Base-by-base conservation (phyloP, 1,140 invertebrate species). In the Meloidogyne floridensis region DNA sequence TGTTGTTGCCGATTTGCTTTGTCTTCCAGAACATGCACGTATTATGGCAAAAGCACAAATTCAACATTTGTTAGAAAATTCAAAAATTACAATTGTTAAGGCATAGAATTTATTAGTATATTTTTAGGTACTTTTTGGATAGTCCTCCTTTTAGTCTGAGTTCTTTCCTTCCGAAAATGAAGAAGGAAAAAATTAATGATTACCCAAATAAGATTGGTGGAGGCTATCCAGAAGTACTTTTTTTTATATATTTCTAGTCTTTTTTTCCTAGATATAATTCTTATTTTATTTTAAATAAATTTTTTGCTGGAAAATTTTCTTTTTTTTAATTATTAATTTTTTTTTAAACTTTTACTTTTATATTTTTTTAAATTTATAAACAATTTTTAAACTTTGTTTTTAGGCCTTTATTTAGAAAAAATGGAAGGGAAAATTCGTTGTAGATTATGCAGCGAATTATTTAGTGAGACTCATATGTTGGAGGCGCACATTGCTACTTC, bases 11-110 rank as follows among this genome's bases (percentile, higher is more conserved):
- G 82, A 83, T 84, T 56, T 83, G 47, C 32, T 51, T 5, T 75
- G 74, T 15, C 13, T 83, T 20, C 83, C 82, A 54, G 82, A 83
- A 65, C 82, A 83, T 20, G 82, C 83, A 18, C 53, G 83, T 7
- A n/a, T n/a, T 32, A 83, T 83, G 81, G 83, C 82, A 43, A 70
- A 83, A 54, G 82, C 83, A 47, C 82, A 83, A 72, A 83, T 83
- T 42, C 83, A 78, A 18, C 82, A 83, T 59, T 71, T 83, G 11
- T 47, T 83, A 20, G 73, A 83, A 75, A 83, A 83, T 75, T 83
- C 82, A 15, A 83, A 83, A 70, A 83, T 83, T 15, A 83, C 82
- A 69, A 83, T 83, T 51, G 81, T 83, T 10, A 83, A 85, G 43
- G 82, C 82, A 18, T 83, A 80, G 80, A 11, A 11, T 13, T 47